Conservation (phyloP, 2,113 vertebrate species). For the Ptyas mucosa region DNA sequence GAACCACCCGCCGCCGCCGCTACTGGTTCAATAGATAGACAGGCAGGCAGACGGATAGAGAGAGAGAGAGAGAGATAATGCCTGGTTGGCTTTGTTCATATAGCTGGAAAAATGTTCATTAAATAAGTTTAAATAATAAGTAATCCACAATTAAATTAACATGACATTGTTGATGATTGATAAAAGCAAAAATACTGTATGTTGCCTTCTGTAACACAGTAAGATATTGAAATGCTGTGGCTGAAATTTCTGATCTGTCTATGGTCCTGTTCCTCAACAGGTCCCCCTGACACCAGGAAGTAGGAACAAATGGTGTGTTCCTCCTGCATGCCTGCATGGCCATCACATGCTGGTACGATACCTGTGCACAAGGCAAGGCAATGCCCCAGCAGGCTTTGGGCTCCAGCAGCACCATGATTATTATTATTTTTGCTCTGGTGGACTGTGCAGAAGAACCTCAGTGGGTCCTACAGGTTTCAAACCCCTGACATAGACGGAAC, state of each 20-base stretch:
- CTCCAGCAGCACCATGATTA: not conserved
- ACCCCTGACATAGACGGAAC: not conserved
- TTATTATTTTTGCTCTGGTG: not conserved
- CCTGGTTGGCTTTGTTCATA: not conserved
- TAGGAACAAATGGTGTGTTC: not conserved
- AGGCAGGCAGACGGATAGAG: not conserved
- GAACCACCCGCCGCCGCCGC: too few relatives aligned
- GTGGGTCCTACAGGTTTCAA: not conserved
- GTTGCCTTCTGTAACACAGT: not conserved
- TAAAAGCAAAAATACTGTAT: not conserved
- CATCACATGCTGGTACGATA: not conserved
- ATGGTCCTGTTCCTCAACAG: too few relatives aligned
- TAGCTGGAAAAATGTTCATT: not conserved
- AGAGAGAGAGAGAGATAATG: not conserved
- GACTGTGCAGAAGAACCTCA: not conserved
- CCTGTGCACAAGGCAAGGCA: not conserved
- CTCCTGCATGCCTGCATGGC: not conserved
- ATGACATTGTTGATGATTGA: not conserved
- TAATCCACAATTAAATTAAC: not conserved
- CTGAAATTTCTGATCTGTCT: not conserved
- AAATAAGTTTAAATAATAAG: not conserved
- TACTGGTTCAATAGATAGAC: too few relatives aligned
- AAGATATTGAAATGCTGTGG: not conserved
- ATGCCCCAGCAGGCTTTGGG: not conserved
- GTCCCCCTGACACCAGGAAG: not conserved